Conservation (phyloP, 1,140 invertebrate species). For the Temnothorax nylanderi region DNA sequence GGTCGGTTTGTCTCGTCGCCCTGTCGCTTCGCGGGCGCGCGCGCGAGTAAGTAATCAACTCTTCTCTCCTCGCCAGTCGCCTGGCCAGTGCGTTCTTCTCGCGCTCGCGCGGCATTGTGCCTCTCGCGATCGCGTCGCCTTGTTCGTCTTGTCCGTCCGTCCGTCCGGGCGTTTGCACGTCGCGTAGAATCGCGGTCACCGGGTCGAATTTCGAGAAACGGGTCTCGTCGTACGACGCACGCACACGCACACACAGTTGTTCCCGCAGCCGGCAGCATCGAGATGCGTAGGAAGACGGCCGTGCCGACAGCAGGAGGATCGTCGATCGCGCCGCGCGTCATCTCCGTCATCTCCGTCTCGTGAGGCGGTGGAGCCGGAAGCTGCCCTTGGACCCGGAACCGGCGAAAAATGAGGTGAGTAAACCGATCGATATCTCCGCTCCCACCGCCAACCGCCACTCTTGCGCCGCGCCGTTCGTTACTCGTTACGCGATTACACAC, state of each 20-base stretch:
- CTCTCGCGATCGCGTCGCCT: not conserved
- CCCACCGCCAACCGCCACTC: too few species aligned
- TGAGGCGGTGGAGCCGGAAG: not conserved
- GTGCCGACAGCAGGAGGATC: constrained; percentile 1
- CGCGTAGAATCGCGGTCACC: constrained; percentile 54
- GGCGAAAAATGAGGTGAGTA: constrained; percentile 49
- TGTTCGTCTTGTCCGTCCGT: not conserved
- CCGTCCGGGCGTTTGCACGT: not conserved
- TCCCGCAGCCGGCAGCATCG: not conserved
- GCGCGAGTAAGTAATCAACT: not conserved
- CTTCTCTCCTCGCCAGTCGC: not conserved
- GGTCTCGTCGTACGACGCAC: not conserved
- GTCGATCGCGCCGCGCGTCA: not conserved
- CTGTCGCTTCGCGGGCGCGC: constrained; percentile 21
- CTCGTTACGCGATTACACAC: not conserved
- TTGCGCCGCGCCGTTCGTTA: not conserved
- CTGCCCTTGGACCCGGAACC: constrained; percentile 47
- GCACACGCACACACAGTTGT: not conserved
- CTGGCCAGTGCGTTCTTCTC: not conserved
- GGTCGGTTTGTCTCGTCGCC: constrained; percentile 58
- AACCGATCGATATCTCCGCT: constrained; percentile 37
- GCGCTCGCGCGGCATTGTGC: too few species aligned
- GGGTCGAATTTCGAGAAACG: constrained; percentile 49
- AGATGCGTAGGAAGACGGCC: constrained; percentile 32
- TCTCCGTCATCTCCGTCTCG: not conserved